Conservation (phyloP, 2,888 invertebrate genomes). For the Drosophila borborema region DNA sequence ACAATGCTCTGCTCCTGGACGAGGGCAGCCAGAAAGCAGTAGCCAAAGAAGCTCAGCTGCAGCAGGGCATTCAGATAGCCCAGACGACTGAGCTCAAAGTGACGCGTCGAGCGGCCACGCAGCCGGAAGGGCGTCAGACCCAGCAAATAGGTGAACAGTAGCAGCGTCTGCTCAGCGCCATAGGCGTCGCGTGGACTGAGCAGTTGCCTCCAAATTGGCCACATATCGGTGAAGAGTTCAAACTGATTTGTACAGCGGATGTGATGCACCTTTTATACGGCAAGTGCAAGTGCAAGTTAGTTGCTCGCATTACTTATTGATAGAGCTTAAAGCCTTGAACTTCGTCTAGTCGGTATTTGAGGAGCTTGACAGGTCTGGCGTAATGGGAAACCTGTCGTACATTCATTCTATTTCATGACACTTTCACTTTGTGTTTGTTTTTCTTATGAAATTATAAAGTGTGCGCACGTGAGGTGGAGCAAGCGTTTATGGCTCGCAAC, state of each 20-base stretch:
- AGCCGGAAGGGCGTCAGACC: conserved; percentile 83
- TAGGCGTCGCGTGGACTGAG: conserved; percentile 82
- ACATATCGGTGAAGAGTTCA: conserved; percentile 35
- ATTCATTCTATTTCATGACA: conserved; percentile 54
- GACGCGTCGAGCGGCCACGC: conserved; percentile 55
- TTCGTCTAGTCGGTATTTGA: conserved; percentile 9
- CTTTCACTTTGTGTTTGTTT: conserved; percentile 32
- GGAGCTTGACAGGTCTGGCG: conserved; percentile 32
- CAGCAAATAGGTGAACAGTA: conserved; percentile 78
- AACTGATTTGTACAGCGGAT: conserved; percentile 30
- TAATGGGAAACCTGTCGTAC: conserved; percentile 33
- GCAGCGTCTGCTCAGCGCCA: conserved; percentile 78
- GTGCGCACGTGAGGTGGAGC: background rate
- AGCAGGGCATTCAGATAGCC: conserved; percentile 79
- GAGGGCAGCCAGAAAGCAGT: conserved; percentile 81
- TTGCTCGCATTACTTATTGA: conserved; percentile 32
- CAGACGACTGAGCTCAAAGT: conserved; percentile 68
- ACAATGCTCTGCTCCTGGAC: conserved; percentile 82
- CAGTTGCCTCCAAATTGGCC: conserved; percentile 61
- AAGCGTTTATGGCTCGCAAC: conserved; percentile 12
- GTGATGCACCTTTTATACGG: conserved; percentile 54
- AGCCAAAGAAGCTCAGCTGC: conserved; percentile 80
- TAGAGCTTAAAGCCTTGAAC: conserved; percentile 41
- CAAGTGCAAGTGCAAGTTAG: background rate
- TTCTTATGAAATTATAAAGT: conserved; percentile 55